phyloP scores from a whole-genome alignment of 2,797 vertebrate species.

The Galaxias olidus region DNA sequence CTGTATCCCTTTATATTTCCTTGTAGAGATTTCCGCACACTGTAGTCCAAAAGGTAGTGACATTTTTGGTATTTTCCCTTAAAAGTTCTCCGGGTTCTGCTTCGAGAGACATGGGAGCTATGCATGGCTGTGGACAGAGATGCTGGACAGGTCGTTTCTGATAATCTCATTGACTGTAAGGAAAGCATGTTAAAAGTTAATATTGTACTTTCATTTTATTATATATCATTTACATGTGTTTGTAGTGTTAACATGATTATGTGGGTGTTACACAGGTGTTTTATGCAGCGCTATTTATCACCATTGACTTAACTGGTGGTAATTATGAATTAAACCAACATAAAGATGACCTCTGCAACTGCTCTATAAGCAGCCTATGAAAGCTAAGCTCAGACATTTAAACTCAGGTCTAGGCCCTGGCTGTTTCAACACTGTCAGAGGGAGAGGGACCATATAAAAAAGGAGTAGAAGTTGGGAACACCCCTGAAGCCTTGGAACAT shows the following conservation, averaged over 20 bases:
- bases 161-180: constrained; percentile 97
- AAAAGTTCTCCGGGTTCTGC: neutral
- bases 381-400: constrained; percentile 15
- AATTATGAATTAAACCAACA: no score
- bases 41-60: constrained; percentile 46
- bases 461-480: constrained; percentile 31
- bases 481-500: constrained; percentile 36
- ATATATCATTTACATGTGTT: no score
- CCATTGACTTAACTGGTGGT: constrained; percentile 2
- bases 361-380: no score
- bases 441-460: constrained; percentile 11
- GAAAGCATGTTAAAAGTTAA: constrained; percentile 33
- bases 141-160: constrained; percentile 93
- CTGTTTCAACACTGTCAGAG: constrained; percentile 15
- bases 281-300: neutral
- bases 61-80: constrained; percentile 36
- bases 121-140: constrained; percentile 82
- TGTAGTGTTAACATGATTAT: no score
- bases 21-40: constrained; percentile 41
- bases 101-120: constrained; percentile 60
- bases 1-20: constrained; percentile 42
- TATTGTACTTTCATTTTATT: neutral
- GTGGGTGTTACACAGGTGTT: no score
- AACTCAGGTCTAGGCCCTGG: neutral
- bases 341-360: no score